These are phyloP conservation scores for Camponotus floridanus DNA, from an alignment of 1,140 invertebrate species.

Conservation along the genomic window DNA sequence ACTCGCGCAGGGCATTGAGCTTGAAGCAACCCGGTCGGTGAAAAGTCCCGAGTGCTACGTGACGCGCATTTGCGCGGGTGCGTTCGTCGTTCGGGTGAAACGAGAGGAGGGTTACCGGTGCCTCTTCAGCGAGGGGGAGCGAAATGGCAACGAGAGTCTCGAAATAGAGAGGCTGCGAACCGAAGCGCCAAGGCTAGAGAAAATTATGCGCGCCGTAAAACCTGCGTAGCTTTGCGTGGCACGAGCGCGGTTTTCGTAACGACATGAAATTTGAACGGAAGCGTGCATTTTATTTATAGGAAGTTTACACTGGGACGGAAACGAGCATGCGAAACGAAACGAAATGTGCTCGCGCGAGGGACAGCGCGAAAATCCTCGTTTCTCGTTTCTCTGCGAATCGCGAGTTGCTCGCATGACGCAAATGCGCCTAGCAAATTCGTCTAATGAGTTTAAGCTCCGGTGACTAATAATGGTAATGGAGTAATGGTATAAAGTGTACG, in stretches of 20 bases:
- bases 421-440: conserved; percentile 33
- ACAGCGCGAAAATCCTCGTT: conserved; percentile 37
- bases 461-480: conserved; percentile 31
- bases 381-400: background rate
- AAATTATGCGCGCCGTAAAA: conserved; percentile 58
- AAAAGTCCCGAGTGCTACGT: conserved; percentile 6
- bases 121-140: conserved; percentile 65
- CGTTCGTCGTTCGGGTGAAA: conserved; percentile 46
- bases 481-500: conserved; percentile 21
- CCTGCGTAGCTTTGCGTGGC: conserved; percentile 2
- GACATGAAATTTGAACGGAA: conserved; percentile 47
- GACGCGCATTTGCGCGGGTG: conserved; percentile 61
- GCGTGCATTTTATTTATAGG: conserved; percentile 62
- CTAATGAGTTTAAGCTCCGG: conserved; percentile 30
- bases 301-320: conserved; percentile 45
- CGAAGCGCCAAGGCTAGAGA: conserved; percentile 58
- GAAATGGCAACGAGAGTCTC: conserved; percentile 11
- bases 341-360: background rate
- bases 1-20: conserved; percentile 9
- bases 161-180: conserved; percentile 71
- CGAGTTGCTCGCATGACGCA: background rate
- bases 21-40: background rate
- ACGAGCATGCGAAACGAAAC: conserved; percentile 16
- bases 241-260: conserved; percentile 7
- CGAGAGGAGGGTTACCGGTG: conserved; percentile 32